Percentiles rank a stretch among this genome's conserved stretches.
phyloP scores from a whole-genome alignment of 2,113 vertebrate species.

The Passer domesticus region DNA sequence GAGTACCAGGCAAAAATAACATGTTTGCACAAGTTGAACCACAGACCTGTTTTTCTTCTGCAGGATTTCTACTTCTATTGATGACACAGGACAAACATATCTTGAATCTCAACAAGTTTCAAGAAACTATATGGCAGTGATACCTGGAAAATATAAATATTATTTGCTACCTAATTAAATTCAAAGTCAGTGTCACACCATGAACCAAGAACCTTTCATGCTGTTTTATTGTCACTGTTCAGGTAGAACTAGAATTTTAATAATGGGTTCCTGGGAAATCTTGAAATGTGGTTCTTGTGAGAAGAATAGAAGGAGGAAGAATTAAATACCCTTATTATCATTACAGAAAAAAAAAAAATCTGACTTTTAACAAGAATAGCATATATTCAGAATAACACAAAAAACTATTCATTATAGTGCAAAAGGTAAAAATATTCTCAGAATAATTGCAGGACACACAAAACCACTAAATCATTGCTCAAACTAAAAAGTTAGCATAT shows the following conservation, averaged over 20 bases:
- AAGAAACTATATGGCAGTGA: neutral
- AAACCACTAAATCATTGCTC: no score
- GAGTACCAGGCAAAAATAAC: neutral
- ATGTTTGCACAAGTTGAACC: neutral
- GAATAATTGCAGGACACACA: no score
- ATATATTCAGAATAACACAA: neutral
- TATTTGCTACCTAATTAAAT: neutral
- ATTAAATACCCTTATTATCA: neutral
- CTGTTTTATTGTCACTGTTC: neutral
- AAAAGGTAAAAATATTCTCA: neutral
- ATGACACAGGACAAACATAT: neutral
- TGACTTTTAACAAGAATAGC: neutral
- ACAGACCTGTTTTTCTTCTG: neutral
- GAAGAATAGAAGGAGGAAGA: neutral
- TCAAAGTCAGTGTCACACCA: neutral
- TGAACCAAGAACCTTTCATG: neutral
- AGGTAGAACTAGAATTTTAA: constrained; percentile 4
- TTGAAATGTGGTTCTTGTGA: neutral
- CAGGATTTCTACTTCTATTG: neutral
- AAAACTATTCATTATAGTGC: neutral
- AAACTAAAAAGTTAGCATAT: neutral
- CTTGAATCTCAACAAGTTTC: neutral
- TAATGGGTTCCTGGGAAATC: neutral
- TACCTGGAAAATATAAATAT: neutral
- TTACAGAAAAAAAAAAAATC: neutral